phyloP scores from a whole-genome alignment of 2,113 vertebrate species.

The Todiramphus saurophagus region DNA sequence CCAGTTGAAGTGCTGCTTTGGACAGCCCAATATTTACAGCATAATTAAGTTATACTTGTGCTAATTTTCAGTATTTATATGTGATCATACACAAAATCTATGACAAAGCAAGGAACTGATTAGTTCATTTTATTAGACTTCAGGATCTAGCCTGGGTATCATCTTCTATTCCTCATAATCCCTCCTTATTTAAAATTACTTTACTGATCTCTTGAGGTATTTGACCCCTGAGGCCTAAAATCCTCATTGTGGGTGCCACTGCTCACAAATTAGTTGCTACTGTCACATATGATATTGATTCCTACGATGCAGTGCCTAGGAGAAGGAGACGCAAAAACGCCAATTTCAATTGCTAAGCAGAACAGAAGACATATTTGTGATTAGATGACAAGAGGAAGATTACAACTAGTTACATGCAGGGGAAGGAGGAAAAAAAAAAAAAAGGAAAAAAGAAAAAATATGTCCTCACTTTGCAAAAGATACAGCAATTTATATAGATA shows the following conservation, averaged over 20 bases:
- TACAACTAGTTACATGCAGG: background rate
- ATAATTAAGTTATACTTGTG: background rate
- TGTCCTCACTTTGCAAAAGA: background rate
- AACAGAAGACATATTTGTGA: background rate
- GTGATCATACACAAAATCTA: background rate
- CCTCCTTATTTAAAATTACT: background rate
- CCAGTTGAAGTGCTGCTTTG: background rate
- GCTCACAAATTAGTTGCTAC: constrained; percentile 10
- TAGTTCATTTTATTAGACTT: background rate
- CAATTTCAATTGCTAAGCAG: constrained; percentile 40
- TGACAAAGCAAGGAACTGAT: background rate
- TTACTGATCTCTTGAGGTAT: background rate
- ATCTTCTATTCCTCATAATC: background rate
- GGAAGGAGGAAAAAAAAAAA: background rate
- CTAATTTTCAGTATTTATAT: background rate
- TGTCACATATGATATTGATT: constrained; percentile 3
- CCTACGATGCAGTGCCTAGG: background rate
- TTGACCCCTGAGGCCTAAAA: background rate
- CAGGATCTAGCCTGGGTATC: background rate
- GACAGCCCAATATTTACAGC: background rate
- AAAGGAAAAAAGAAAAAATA: background rate
- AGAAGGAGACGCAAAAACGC: background rate
- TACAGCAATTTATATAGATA: background rate
- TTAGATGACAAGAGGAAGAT: background rate
- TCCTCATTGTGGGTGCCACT: background rate